Percentiles rank a stretch among this genome's conserved stretches.
Evolutionary conservation across 2,888 invertebrate genomes (phyloP).

Genomic region (Trichacis sp.): DNA sequence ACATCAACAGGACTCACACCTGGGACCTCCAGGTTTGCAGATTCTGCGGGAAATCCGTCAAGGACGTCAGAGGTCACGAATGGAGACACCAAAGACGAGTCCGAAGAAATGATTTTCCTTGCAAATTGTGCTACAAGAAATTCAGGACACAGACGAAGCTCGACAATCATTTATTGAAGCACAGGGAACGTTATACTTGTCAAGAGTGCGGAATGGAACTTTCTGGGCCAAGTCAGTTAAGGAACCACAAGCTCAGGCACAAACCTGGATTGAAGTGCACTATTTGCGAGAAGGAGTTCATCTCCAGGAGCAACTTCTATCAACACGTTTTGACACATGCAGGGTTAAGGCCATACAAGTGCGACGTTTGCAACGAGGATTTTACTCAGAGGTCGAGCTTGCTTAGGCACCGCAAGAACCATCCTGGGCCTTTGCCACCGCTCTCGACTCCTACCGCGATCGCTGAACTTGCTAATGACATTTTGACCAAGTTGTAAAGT

Average conservation of each 20-base stretch:
- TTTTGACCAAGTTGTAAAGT: slow-evolving; percentile 20
- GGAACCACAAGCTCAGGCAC: slow-evolving; percentile 38
- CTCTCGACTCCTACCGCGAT: slow-evolving; percentile 30
- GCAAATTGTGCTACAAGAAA: slow-evolving; percentile 41
- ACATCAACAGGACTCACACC: slow-evolving; percentile 45
- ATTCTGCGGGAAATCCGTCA: slow-evolving; percentile 47
- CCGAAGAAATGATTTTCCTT: slow-evolving; percentile 31
- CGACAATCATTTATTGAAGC: slow-evolving; percentile 45
- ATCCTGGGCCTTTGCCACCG: slow-evolving; percentile 49
- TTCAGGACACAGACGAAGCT: slow-evolving; percentile 41
- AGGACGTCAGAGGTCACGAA: slow-evolving; percentile 45
- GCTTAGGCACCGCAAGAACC: slow-evolving; percentile 47
- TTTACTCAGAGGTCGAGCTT: slow-evolving; percentile 52
- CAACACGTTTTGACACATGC: slow-evolving; percentile 57
- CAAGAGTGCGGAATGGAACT: slow-evolving; percentile 33
- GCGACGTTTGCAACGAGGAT: slow-evolving; percentile 50
- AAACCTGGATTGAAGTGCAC: slow-evolving; percentile 42
- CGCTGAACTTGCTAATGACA: slow-evolving; percentile 34
- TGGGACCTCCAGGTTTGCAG: slow-evolving; percentile 38
- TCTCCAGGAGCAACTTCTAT: slow-evolving; percentile 50
- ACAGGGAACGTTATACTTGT: slow-evolving; percentile 44
- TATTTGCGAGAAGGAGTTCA: slow-evolving; percentile 49
- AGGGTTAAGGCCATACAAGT: slow-evolving; percentile 53
- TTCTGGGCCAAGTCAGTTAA: slow-evolving; percentile 23
- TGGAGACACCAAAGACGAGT: slow-evolving; percentile 40